Percentiles rank a stretch among this genome's conserved stretches.
Evolutionary conservation across 2,888 invertebrate species (phyloP).

Genomic region (Xestobium rufovillosum): DNA sequence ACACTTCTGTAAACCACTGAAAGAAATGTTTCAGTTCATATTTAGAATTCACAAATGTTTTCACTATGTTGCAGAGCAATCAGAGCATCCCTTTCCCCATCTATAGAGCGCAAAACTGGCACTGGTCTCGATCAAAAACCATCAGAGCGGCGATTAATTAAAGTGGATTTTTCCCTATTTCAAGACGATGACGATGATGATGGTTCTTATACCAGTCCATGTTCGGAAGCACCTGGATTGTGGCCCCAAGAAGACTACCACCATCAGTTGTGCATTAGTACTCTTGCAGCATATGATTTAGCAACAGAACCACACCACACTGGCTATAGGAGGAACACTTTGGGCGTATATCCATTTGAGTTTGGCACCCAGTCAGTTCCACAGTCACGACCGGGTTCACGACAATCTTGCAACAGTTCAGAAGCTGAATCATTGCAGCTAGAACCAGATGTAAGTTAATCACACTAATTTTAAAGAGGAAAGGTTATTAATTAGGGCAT

Average conservation of each 20-base stretch:
- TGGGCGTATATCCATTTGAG: slow-evolving; percentile 47
- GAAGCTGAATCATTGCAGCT: slow-evolving; percentile 36
- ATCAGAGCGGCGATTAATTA: slow-evolving; percentile 63
- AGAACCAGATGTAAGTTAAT: slow-evolving; percentile 36
- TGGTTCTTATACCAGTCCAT: slow-evolving; percentile 31
- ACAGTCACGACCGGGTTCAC: slow-evolving; percentile 57
- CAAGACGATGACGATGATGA: slow-evolving; percentile 46
- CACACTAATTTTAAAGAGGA: slow-evolving; percentile 25
- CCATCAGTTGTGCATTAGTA: slow-evolving; percentile 61
- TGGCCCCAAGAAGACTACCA: slow-evolving; percentile 68
- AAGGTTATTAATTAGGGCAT: too few relatives aligned
- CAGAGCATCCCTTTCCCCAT: slow-evolving; percentile 35
- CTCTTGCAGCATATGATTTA: slow-evolving; percentile 67
- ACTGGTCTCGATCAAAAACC: slow-evolving; percentile 25
- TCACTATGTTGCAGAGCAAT: slow-evolving; percentile 26
- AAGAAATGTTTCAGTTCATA: too few relatives aligned
- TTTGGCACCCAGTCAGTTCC: slow-evolving; percentile 52
- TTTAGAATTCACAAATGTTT: slow-evolving; percentile 8
- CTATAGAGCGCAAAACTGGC: slow-evolving; percentile 25
- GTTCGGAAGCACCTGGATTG: slow-evolving; percentile 34
- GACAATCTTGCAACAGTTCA: slow-evolving; percentile 55
- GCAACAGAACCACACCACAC: slow-evolving; percentile 71
- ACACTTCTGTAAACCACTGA: too few relatives aligned
- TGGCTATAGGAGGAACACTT: slow-evolving; percentile 61
- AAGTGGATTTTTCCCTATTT: slow-evolving; percentile 74